Conservation (phyloP, 2,113 vertebrate genomes). For the Bubo blakistoni region DNA sequence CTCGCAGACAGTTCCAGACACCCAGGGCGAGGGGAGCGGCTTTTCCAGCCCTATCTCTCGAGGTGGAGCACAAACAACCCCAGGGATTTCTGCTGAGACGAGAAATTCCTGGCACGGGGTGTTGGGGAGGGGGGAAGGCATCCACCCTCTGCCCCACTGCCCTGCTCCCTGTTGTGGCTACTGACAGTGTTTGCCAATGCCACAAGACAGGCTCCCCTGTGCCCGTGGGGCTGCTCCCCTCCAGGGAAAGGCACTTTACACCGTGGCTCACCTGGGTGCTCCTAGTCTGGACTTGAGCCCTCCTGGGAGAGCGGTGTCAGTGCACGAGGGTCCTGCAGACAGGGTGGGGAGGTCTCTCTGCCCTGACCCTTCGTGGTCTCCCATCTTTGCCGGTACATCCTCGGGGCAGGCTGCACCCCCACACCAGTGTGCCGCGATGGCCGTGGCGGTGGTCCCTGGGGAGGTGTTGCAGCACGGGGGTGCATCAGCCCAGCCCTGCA, state of each 20-base stretch:
- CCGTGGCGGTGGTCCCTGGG: neutral
- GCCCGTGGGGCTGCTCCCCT: neutral
- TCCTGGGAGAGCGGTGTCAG: neutral
- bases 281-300: neutral
- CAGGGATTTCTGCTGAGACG: slow-evolving; percentile 9
- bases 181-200: fast-evolving
- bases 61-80: slow-evolving; percentile 21
- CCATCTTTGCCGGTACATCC: neutral
- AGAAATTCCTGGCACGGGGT: neutral
- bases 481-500: neutral
- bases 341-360: neutral
- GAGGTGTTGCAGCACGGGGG: neutral
- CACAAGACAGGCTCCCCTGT: neutral
- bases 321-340: neutral
- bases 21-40: neutral
- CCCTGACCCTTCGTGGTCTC: neutral
- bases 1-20: neutral
- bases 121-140: neutral
- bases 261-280: fast-evolving
- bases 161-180: neutral
- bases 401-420: neutral
- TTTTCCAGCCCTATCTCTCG: neutral
- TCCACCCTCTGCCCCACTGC: neutral
- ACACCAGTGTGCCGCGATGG: fast-evolving
- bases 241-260: neutral